These are phyloP conservation scores for Calliopsis andreniformis DNA, from an alignment of 1,140 invertebrate genomes.

Conservation along the genomic window DNA sequence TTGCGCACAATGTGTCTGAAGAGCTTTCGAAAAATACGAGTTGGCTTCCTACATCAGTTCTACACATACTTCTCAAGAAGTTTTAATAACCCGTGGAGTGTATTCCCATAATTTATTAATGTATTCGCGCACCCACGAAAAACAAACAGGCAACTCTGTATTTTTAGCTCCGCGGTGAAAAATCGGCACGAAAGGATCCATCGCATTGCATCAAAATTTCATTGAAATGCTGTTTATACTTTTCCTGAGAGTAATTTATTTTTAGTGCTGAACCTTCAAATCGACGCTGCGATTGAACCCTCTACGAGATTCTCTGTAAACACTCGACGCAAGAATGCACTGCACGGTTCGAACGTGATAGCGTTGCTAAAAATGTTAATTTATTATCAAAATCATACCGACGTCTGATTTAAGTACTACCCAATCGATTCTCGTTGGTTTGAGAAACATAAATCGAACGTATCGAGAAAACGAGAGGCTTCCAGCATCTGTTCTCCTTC, in stretches of 20 bases:
- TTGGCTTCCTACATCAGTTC: too few relatives aligned
- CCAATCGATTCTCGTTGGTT: neutral
- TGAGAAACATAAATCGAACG: neutral
- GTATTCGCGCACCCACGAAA: neutral
- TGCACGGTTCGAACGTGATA: neutral
- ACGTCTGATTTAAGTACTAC: neutral
- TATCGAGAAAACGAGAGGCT: neutral
- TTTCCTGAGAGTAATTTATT: neutral
- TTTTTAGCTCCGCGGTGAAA: too few relatives aligned
- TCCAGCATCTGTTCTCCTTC: too few relatives aligned
- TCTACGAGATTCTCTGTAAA: neutral
- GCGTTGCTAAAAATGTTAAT: neutral
- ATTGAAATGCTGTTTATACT: neutral
- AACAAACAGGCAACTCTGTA: neutral
- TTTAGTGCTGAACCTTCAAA: too few relatives aligned
- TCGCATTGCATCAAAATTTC: neutral
- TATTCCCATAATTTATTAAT: too few relatives aligned
- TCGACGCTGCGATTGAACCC: too few relatives aligned
- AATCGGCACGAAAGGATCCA: too few relatives aligned
- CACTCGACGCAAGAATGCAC: neutral
- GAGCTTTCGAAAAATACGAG: too few relatives aligned
- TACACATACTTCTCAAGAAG: too few relatives aligned
- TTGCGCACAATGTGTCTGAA: too few relatives aligned
- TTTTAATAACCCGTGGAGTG: too few relatives aligned
- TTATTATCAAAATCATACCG: slow-evolving; percentile 12